Conservation (phyloP, 2,888 invertebrate genomes). For the Strigamia maritima region DNA sequence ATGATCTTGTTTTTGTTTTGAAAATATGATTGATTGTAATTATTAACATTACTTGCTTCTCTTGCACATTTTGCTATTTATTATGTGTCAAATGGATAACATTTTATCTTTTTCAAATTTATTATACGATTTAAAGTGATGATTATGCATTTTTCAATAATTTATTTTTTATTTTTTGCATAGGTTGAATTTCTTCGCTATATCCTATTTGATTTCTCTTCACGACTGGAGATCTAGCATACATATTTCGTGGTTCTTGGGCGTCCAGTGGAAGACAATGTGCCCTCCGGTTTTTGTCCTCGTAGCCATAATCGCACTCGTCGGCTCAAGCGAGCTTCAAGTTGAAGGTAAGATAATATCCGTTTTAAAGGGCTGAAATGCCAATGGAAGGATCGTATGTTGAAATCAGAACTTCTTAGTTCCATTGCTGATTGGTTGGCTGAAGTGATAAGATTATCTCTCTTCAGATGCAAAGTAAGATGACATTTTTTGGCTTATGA, state of each 20-base stretch:
- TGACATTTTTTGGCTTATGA: background rate
- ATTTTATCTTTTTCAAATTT: background rate
- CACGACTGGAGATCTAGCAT: background rate
- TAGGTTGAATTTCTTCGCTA: constrained; percentile 19
- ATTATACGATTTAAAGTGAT: background rate
- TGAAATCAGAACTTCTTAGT: background rate
- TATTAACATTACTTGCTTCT: background rate
- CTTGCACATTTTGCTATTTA: background rate
- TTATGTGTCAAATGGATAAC: background rate
- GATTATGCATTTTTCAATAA: constrained; percentile 1
- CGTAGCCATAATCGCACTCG: background rate
- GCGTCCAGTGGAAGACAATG: constrained; percentile 8
- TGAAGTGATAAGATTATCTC: background rate
- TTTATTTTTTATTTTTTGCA: background rate
- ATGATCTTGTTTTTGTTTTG: background rate
- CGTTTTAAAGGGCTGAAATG: background rate
- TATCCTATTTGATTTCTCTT: background rate
- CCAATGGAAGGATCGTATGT: background rate
- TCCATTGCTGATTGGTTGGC: background rate
- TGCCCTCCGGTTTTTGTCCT: background rate
- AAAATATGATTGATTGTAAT: background rate
- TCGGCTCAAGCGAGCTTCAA: background rate
- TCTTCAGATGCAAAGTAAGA: background rate
- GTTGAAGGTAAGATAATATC: constrained; percentile 2
- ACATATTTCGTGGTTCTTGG: background rate